Base-by-base conservation (phyloP, 2,113 vertebrate genomes). In the Vulpes ferrilata region DNA sequence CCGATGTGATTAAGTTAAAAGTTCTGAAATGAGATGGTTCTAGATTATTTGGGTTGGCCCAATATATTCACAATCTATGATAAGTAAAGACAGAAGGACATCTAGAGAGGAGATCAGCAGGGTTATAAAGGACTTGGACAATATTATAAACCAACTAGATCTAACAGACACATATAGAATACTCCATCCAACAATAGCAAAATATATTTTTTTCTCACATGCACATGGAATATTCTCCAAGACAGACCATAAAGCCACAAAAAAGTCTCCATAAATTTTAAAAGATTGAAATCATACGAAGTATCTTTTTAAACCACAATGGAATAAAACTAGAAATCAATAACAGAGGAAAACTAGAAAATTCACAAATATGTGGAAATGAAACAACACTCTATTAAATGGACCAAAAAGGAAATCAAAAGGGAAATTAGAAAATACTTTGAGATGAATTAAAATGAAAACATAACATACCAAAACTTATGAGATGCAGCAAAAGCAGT, bases 281-380 rank as follows among this genome's bases (percentile, higher is more conserved):
- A 95, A 93, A 88, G 32, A 57, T 8, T 84, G 27, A 93, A 96
- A 89, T 76, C 13, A 85, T 85, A 78, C 4, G n/a, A 86, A 96
- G 4, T 93, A 82, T 86, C 13, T 91, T 95, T 84, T 81, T 55
- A 27, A 91, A 87, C 7, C 17, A 82, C 25, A 79, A 43, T 59
- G 20, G 57, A 97, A 71, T 73, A 55, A 97, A 95, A 81, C 30
- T 90, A 81, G n/a, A 95, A 96, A 91, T 85, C 78, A 78, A 64
- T 84, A 84, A 38, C n/a, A 38, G 22, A 76, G 20, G 60, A 83
- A 96, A 95, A 55, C 59, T 87, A 38, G 43, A 85, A 91, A 80
- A 81, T 82, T 64, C n/a, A 90, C 35, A 92, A 86, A 89, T 71
- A 93, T 51, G 22, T 92, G 10, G n/a, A 78, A 94, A 89, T 67